phyloP scores from a whole-genome alignment of 2,888 invertebrate species.

The Acanthosepion lycidas region DNA sequence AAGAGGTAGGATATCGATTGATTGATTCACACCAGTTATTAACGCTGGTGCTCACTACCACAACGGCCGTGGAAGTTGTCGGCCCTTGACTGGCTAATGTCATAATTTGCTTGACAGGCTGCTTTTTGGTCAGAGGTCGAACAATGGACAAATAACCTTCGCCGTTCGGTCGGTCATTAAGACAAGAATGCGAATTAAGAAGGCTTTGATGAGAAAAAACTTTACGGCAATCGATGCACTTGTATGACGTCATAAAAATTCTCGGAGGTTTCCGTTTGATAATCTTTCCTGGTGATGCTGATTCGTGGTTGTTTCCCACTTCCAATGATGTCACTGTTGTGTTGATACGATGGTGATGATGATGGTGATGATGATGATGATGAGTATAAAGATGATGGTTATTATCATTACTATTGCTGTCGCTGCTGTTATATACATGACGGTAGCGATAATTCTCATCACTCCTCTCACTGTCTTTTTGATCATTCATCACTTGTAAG shows the following conservation, averaged over 20 bases:
- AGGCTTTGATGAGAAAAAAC: conserved; percentile 50
- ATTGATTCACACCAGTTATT: not conserved
- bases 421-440: not conserved
- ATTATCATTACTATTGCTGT: not conserved
- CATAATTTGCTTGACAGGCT: not conserved
- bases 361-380: conserved; percentile 7
- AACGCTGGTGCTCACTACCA: not conserved
- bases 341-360: not conserved
- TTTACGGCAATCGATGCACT: conserved; percentile 51
- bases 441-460: not conserved
- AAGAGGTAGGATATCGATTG: not conserved
- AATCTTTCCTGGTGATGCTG: not conserved
- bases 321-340: not conserved
- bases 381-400: not conserved
- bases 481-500: not conserved
- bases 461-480: not conserved
- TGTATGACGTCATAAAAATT: conserved; percentile 51
- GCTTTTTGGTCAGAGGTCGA: not conserved
- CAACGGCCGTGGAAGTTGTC: not conserved
- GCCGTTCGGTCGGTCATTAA: not conserved
- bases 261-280: not conserved
- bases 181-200: conserved; percentile 49
- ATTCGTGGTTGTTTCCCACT: not conserved
- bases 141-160: conserved; percentile 47
- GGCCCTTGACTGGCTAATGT: not conserved